These are phyloP conservation scores for Megatriorchis doriae DNA, from an alignment of 2,113 vertebrate species.

Conservation along the genomic window DNA sequence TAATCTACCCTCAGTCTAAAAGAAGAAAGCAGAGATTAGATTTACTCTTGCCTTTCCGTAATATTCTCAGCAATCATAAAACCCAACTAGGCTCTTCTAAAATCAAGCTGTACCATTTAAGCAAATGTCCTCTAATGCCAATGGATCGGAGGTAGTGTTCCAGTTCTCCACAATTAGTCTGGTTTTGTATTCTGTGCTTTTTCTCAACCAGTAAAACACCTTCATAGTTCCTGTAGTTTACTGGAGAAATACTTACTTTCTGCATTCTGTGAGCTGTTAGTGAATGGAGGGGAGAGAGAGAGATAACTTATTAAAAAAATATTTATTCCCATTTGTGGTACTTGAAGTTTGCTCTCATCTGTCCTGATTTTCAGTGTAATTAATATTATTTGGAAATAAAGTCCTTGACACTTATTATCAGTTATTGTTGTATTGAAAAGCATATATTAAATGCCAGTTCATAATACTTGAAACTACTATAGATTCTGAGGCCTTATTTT, in stretches of 20 bases:
- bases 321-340: not conserved
- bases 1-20: not conserved
- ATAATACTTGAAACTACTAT: not conserved
- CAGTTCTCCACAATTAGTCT: not conserved
- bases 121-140: not conserved
- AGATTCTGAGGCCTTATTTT: not conserved
- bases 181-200: not conserved
- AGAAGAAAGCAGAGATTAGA: not conserved
- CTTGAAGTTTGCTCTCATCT: not conserved
- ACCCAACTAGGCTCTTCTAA: not conserved
- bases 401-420: not conserved
- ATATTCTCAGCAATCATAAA: not conserved
- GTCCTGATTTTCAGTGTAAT: not conserved
- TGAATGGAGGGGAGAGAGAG: not conserved
- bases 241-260: not conserved
- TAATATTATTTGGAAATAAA: not conserved
- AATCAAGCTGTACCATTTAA: not conserved
- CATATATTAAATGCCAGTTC: not conserved
- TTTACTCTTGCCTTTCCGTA: not conserved
- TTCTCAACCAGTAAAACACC: not conserved
- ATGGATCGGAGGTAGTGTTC: not conserved
- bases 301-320: not conserved
- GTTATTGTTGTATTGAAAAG: not conserved
- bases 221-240: not conserved
- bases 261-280: not conserved